Evolutionary conservation across 35 echinoderm and acorn worm species (phyloP).

Genomic region (Stichopus chloronotus): DNA sequence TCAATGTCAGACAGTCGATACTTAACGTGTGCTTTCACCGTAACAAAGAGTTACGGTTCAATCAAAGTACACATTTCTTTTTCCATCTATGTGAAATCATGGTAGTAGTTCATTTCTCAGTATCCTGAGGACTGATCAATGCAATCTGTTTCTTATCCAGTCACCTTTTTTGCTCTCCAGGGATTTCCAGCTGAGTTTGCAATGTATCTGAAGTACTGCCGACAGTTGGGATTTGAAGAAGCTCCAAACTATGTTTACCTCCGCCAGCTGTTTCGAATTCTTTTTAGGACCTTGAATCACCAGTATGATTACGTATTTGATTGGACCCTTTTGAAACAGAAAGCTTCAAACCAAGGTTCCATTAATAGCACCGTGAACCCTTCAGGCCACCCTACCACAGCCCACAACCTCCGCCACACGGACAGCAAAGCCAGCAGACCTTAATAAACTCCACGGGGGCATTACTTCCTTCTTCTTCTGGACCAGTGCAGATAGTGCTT

Average conservation of each 20-base stretch:
- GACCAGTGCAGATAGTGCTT: conserved; percentile 49
- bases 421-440: conserved; percentile 56
- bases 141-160: no score
- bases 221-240: conserved; percentile 84
- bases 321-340: conserved; percentile 94
- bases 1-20: no score
- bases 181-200: conserved; percentile 87
- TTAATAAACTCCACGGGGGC: neutral
- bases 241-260: conserved; percentile 93
- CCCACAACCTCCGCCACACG: conserved; percentile 57
- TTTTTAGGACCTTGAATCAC: conserved; percentile 93
- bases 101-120: no score
- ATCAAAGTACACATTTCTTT: no score
- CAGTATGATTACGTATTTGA: conserved; percentile 96
- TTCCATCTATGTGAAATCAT: no score
- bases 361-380: conserved; percentile 20
- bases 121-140: no score
- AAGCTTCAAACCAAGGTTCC: conserved; percentile 43
- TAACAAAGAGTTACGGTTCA: no score
- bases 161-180: neutral
- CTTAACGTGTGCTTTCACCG: no score
- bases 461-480: neutral
- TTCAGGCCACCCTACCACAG: conserved; percentile 17
- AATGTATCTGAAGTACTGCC: conserved; percentile 91
- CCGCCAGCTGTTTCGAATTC: conserved; percentile 93